phyloP scores from a whole-genome alignment of 1,140 invertebrate species.

The Paramacrobiotus metropolitanus region DNA sequence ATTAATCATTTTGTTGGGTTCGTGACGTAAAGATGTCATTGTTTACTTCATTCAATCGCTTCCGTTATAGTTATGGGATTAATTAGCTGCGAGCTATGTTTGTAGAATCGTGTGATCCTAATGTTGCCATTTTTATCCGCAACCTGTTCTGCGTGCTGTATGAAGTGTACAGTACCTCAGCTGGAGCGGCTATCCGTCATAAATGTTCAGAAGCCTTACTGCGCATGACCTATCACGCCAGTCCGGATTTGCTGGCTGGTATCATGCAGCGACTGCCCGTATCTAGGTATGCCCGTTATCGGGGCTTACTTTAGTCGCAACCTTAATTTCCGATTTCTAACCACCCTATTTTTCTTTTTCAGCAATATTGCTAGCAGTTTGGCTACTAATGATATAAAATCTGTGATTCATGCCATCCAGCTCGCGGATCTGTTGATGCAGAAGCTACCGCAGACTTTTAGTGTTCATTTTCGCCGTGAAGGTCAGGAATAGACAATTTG shows the following conservation, averaged over 20 bases:
- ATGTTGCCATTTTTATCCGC: conserved; percentile 51
- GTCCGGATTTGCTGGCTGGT: conserved; percentile 52
- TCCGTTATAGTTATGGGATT: too few relatives aligned
- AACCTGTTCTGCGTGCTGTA: conserved; percentile 66
- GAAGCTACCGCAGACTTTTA: conserved; percentile 76
- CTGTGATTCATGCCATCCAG: conserved; percentile 86
- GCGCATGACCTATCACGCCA: conserved; percentile 81
- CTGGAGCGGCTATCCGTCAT: conserved; percentile 83
- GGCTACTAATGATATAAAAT: conserved; percentile 75
- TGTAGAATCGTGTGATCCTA: conserved; percentile 25
- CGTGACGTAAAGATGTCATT: too few relatives aligned
- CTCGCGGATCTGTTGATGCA: conserved; percentile 89
- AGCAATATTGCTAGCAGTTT: conserved; percentile 94
- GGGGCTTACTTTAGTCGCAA: conserved; percentile 6
- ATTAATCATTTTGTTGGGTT: too few relatives aligned
- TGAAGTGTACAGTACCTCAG: conserved; percentile 89
- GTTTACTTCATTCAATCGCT: too few relatives aligned
- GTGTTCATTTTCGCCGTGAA: conserved; percentile 76
- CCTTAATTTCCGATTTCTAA: not conserved
- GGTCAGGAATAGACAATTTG: conserved; percentile 29
- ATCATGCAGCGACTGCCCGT: conserved; percentile 78
- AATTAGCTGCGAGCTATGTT: too few relatives aligned
- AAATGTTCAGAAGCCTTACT: conserved; percentile 83
- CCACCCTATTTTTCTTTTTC: conserved; percentile 11
- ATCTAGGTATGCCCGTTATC: conserved; percentile 28